Base-by-base conservation (phyloP, 2,888 invertebrate genomes). In the Ligdia adustata region DNA sequence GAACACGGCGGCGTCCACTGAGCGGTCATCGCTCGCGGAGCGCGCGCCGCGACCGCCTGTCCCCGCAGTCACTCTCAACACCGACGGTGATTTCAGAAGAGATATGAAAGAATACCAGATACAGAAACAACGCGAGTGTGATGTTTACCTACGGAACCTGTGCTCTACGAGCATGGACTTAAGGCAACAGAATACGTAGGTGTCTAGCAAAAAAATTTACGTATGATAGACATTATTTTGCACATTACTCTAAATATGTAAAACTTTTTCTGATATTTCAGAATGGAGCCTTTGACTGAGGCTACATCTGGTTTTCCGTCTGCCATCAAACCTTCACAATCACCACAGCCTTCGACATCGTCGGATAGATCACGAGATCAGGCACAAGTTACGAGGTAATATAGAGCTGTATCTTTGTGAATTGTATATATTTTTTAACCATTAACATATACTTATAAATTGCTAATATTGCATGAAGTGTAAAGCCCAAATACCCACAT, bases 71-170 rank as follows among this genome's bases (percentile, higher is more conserved):
- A 55, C 64, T 56, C 68, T 79, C 32, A 68, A 69, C 51, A 69
- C 75, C 28, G 84, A 82, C 65, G 73, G 89, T 55, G 67, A 86
- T 55, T 89, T 89, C 59, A 72, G 92, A 52, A 92, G 95, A 33
- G 96, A 96, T 69, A 81, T 95, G 64, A 95, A 94, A 69, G 95
- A 96, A 72, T 96, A 95, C 72, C 96, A 96, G 76, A 93, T 94
- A 60, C 94, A 95, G 66, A 95, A 95, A 69, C 94, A 94, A 74
- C 92, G 93, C 35, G 90, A 89, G 69, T 89, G 89, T 62, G 89
- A 90, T 64, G 88, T 86, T 58, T 90, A 90, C 62, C 64, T 90
- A 2, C 79, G 88, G 37, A 88, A 85, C 67, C 76, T 90, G 9
- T 83, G 84, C 70, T 80, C 88, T 11, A 72, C 84, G 1, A 87